Base-by-base conservation (phyloP, 2,797 vertebrate species). In the Cossypha dichroa region DNA sequence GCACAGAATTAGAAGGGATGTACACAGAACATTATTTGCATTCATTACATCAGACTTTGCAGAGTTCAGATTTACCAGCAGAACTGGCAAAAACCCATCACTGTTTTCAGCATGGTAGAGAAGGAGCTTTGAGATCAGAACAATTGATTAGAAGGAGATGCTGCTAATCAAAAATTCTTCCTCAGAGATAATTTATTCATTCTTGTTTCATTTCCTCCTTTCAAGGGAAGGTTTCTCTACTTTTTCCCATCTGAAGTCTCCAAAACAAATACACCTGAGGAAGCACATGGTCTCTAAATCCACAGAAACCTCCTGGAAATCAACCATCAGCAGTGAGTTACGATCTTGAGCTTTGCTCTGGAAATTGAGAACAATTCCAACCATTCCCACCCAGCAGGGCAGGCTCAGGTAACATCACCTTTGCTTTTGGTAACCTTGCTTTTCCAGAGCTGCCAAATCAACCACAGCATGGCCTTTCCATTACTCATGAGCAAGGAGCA, bases 281-380 rank as follows among this genome's bases (percentile, higher is more conserved):
- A 92, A 64, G 18, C 8, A n/a, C 0, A 0, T 3, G 8, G 10
- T 60, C 15, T 6, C 8, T 45, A 63, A 85, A 73, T 2, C 45
- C 43, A 51, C 1, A 6, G 34, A 21, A 13, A 46, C 23, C 15
- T 22, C 34, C 22, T 9, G 7, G n/a, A 76, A 91, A 81, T 33
- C 88, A 63, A 3, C 15, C 7, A 13, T 14, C 51, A 48, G 7
- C 40, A 15, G 8, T 5, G 21, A 54, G 13, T 1, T 10, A 12
- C 4, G 0, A 10, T 33, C 6, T 40, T 12, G 9, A 51, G 20
- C 12, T 70, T 26, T 52, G 18, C 34, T 77, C 17, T 6, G 4
- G 41, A 52, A 38, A 75, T 11, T 2, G 15, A 52, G 14, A 12
- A 8, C 17, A 58, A 74, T 13, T 5, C 9, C 67, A 58, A 1